Evolutionary conservation across 2,797 vertebrate species (phyloP).

Genomic region (Xenops minutus): DNA sequence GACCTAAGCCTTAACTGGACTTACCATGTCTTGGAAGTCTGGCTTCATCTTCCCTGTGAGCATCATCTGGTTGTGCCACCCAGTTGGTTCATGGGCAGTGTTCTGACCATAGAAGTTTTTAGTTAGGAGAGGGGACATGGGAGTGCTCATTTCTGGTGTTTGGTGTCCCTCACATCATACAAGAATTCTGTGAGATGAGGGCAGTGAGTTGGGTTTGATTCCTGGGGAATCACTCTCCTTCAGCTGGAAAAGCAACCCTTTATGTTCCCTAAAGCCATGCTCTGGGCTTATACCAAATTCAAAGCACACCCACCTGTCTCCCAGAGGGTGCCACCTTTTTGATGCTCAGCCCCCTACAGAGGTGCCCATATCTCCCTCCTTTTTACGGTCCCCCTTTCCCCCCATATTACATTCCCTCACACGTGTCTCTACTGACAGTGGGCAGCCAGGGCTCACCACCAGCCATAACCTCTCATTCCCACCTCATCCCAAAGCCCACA

Average conservation of each 20-base stretch:
- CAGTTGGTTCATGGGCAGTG: background rate
- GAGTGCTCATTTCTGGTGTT: background rate
- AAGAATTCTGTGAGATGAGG: background rate
- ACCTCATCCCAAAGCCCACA: background rate
- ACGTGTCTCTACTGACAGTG: fast-evolving
- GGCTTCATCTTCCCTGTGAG: background rate
- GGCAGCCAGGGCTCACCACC: background rate
- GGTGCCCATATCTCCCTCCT: background rate
- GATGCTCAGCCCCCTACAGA: background rate
- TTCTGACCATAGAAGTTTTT: background rate
- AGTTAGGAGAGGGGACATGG: background rate
- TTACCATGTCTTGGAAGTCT: background rate
- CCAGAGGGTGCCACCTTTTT: background rate
- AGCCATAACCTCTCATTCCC: background rate
- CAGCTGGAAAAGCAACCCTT: background rate
- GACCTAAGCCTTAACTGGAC: background rate
- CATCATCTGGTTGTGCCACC: background rate
- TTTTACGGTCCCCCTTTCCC: background rate
- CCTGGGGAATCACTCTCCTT: background rate
- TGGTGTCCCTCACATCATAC: fast-evolving
- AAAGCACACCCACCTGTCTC: background rate
- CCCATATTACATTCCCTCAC: background rate
- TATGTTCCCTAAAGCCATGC: background rate
- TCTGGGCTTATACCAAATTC: background rate
- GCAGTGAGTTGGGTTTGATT: background rate